Conservation (phyloP, 2,113 vertebrate genomes). For the Perca flavescens region DNA sequence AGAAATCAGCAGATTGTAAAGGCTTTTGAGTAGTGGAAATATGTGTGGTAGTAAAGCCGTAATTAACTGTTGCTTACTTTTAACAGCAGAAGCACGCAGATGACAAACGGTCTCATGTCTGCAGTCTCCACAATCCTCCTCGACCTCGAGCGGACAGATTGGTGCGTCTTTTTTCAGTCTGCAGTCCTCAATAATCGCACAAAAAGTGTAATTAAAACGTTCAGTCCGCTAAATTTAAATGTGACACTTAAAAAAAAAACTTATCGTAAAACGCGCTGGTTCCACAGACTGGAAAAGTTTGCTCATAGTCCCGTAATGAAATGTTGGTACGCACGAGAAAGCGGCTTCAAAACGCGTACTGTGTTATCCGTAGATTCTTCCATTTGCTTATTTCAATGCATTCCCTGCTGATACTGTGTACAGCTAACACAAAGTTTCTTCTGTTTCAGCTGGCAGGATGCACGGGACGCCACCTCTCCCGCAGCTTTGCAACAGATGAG, state of each 20-base stretch:
- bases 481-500: conserved; percentile 62
- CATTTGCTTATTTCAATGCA: conserved; percentile 12
- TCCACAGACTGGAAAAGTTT: conserved; percentile 9
- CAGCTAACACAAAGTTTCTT: conserved; percentile 57
- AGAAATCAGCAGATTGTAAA: background rate
- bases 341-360: background rate
- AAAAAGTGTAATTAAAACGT: conserved; percentile 14
- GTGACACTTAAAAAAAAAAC: background rate
- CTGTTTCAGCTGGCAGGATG: conserved; percentile 58
- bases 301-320: conserved; percentile 36
- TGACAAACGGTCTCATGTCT: conserved; percentile 59
- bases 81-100: conserved; percentile 76
- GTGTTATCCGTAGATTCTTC: conserved; percentile 35
- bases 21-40: background rate
- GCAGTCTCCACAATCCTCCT: conserved; percentile 54
- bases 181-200: conserved; percentile 9
- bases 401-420: conserved; percentile 25
- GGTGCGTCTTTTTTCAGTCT: conserved; percentile 4
- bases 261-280: conserved; percentile 11
- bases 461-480: conserved; percentile 29
- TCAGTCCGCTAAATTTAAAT: background rate
- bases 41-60: background rate
- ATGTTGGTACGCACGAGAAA: conserved; percentile 39
- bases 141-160: conserved; percentile 3
- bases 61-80: conserved; percentile 73